These are phyloP conservation scores for Catocala sponsa DNA, from an alignment of 2,888 invertebrate species.

Conservation along the genomic window DNA sequence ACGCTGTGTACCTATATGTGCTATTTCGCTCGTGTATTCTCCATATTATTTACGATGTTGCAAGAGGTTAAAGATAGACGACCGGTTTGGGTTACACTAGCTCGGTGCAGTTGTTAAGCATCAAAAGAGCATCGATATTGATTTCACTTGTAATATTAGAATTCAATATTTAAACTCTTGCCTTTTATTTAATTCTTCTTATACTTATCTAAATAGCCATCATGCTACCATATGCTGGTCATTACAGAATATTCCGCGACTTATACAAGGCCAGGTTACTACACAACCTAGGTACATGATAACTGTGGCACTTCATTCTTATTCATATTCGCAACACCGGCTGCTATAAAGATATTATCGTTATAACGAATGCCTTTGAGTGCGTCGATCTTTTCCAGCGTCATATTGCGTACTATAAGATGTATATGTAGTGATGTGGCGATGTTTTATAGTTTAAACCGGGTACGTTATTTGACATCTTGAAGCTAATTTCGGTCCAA, in stretches of 20 bases:
- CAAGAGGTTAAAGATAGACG: conserved; percentile 66
- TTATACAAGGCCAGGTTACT: conserved; percentile 55
- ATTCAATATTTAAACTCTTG: conserved; percentile 23
- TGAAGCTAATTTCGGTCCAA: too few relatives aligned
- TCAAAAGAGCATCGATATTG: conserved; percentile 51
- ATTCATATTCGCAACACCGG: conserved; percentile 62
- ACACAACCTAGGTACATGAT: conserved; percentile 39
- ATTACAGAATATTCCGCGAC: conserved; percentile 53
- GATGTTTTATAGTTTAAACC: conserved; percentile 11
- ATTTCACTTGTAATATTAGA: conserved; percentile 47
- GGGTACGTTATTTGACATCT: too few relatives aligned
- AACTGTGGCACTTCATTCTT: conserved; percentile 60
- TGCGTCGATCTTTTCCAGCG: conserved; percentile 65
- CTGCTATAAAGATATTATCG: conserved; percentile 66
- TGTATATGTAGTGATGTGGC: conserved; percentile 26
- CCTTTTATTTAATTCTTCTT: conserved; percentile 16
- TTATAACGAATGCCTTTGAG: conserved; percentile 64
- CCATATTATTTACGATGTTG: conserved; percentile 51
- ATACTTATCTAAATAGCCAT: conserved; percentile 22
- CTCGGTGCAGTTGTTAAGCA: conserved; percentile 43
- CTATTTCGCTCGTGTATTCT: conserved; percentile 39
- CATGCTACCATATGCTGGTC: conserved; percentile 31
- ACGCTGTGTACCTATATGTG: conserved; percentile 27
- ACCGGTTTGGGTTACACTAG: conserved; percentile 56
- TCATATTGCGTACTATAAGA: conserved; percentile 34